phyloP scores from a whole-genome alignment of 2,113 vertebrate genomes.

The Uria lomvia region DNA sequence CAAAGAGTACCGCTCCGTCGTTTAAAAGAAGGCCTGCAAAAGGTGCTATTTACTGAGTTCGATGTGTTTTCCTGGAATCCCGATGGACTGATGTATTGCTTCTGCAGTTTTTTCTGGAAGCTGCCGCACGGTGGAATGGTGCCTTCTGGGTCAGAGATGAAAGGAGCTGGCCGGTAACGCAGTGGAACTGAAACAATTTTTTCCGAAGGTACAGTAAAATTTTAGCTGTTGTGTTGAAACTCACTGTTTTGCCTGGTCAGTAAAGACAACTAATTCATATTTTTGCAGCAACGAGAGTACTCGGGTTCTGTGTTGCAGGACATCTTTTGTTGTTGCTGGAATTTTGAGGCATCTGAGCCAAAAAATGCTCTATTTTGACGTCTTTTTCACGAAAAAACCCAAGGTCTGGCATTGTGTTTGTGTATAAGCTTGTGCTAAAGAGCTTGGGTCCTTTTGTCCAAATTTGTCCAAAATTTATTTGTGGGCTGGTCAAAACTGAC shows the following conservation, averaged over 20 bases:
- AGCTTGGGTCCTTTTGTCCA: background rate
- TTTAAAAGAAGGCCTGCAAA: background rate
- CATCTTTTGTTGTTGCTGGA: background rate
- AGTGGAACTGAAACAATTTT: background rate
- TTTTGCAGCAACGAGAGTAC: background rate
- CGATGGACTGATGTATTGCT: background rate
- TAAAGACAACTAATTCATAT: background rate
- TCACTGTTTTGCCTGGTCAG: background rate
- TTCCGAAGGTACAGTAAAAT: background rate
- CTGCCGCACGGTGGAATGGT: background rate
- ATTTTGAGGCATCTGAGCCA: background rate
- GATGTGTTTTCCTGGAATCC: background rate
- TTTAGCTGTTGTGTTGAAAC: conserved; percentile 1
- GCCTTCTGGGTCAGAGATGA: conserved; percentile 56
- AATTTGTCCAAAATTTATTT: background rate
- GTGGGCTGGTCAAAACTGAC: background rate
- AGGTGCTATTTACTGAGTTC: background rate
- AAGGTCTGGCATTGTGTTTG: background rate
- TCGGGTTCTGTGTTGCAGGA: background rate
- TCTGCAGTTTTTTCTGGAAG: background rate
- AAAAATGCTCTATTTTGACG: background rate
- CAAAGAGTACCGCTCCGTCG: background rate
- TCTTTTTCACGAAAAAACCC: background rate
- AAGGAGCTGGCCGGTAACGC: conserved; percentile 14
- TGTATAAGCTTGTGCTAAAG: background rate